These are phyloP conservation scores for Lasaia peninsularis DNA, from an alignment of 1,140 invertebrate genomes.

Conservation along the genomic window DNA sequence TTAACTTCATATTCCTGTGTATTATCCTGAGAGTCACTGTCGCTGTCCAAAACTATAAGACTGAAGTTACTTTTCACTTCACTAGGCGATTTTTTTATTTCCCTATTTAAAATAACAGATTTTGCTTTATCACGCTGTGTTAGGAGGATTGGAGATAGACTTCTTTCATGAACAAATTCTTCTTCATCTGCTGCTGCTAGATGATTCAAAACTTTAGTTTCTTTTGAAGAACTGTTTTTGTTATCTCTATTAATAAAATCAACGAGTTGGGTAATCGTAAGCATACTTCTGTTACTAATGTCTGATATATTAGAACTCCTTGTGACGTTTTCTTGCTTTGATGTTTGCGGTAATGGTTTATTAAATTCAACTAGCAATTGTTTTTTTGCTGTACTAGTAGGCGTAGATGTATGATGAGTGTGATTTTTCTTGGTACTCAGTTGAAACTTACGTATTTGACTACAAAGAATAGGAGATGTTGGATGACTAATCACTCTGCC, in stretches of 20 bases:
- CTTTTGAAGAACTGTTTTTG: constrained; percentile 19
- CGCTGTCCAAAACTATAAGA: constrained; percentile 53
- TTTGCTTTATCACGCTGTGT: constrained; percentile 50
- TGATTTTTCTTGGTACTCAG: constrained; percentile 37
- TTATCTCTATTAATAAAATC: constrained; percentile 55
- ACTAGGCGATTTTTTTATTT: not conserved
- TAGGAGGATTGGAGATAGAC: constrained; percentile 52
- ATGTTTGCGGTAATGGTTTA: constrained; percentile 2
- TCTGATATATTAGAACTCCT: constrained; percentile 11
- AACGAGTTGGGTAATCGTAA: constrained; percentile 59
- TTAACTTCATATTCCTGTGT: constrained; percentile 33
- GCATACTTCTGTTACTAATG: constrained; percentile 49
- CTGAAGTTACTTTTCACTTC: constrained; percentile 25
- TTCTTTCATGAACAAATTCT: constrained; percentile 23
- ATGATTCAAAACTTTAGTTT: constrained; percentile 16
- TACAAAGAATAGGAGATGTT: constrained; percentile 56
- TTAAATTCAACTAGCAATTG: constrained; percentile 8
- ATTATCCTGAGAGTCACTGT: constrained; percentile 46
- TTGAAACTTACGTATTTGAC: constrained; percentile 43
- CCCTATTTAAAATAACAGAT: not conserved
- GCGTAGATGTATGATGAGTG: constrained; percentile 33
- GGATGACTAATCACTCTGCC: constrained; percentile 25
- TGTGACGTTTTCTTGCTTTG: constrained; percentile 9
- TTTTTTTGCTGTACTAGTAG: constrained; percentile 27
- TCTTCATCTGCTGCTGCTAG: constrained; percentile 1